Base-by-base conservation (phyloP, 2,797 vertebrate species). In the Thamnophis elegans region DNA sequence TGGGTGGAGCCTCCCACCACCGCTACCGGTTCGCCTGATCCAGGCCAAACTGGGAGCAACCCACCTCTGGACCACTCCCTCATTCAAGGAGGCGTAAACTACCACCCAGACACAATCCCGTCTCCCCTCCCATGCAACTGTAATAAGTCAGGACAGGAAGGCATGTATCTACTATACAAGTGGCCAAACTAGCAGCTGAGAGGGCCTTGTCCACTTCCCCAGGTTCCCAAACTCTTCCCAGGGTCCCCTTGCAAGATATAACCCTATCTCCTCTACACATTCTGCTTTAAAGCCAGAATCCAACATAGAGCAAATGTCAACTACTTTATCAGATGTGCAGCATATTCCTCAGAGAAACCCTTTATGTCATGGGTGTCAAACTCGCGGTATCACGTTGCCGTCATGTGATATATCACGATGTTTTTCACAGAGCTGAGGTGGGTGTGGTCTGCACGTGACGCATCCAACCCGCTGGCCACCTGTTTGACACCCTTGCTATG, bases 331-430 rank as follows among this genome's bases (percentile, higher is more conserved):
- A 65, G 4, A 62, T 62, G 60, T 62, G 60, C 60, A 62, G 60
- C 26, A 28, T n/a, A 65, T 65, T 65, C 26, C 12, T 65, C 26
- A 62, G 26, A n/a, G 26, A 28, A 4, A 65, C 60, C 11, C 4
- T 62, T 65, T n/a, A 62, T 7, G 20, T 25, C 58, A 59, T 2
- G 1, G 5, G 7, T 8, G 20, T 59, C 58, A 59, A 59, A 59
- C 7, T 59, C 7, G 1, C 0, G 7, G 56, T 0, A 1, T 59
- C 58, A 59, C 9, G 7, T 59, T 59, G 58, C 58, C 0, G 0
- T 59, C 2, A 5, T 2, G 2, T 59, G 58, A 59, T 20, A 1
- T 59, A 59, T 59, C 20, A 0, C 7, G 0, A 58, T 58, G 18
- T 59, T 59, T 59, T 59, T 22, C 2, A 7, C 58, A 59, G 58